These are phyloP conservation scores for Enteromius paludinosus DNA, from an alignment of 2,797 vertebrate species.

Conservation along the genomic window DNA sequence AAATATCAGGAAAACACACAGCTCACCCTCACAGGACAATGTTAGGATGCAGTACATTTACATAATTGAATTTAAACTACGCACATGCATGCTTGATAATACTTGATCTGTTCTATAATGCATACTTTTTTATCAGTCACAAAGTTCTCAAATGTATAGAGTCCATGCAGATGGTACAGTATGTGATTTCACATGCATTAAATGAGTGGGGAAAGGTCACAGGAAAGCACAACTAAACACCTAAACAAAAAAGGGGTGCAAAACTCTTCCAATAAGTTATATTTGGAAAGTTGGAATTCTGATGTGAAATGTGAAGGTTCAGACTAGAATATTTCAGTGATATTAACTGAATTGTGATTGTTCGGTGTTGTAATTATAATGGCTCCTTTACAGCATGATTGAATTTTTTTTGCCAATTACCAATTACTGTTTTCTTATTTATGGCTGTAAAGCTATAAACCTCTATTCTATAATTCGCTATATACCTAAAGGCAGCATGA, in stretches of 20 bases:
- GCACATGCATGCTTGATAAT: no score
- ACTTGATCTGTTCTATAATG: background rate
- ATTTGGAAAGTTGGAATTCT: background rate
- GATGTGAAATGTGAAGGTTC: background rate
- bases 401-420: background rate
- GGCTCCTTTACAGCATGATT: background rate
- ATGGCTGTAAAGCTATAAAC: background rate
- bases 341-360: background rate
- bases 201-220: background rate
- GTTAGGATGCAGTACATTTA: background rate
- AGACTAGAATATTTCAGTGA: background rate
- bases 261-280: background rate
- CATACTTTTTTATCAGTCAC: background rate
- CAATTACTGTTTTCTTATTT: background rate
- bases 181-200: conserved; percentile 1
- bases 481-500: background rate
- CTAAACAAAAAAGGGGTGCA: background rate
- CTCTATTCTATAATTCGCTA: background rate
- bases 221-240: background rate
- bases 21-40: background rate
- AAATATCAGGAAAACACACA: background rate
- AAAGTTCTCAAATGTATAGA: background rate
- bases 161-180: background rate
- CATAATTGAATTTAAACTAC: no score
- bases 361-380: background rate